Conservation (phyloP, 2,797 vertebrate species). For the Decapterus maruadsi region DNA sequence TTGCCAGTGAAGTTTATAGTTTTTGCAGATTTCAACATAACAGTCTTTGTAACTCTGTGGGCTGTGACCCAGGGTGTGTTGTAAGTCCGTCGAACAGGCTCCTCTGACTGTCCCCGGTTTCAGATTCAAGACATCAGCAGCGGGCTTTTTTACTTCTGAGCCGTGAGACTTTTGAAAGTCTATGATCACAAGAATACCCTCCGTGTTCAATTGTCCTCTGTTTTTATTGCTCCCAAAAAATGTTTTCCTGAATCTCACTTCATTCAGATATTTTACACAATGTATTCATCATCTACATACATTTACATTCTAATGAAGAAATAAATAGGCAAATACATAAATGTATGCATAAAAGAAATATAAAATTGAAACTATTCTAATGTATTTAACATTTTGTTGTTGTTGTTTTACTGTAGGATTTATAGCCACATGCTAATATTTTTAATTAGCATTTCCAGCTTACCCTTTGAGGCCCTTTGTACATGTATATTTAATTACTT, state of each 20-base stretch:
- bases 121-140: constrained; percentile 1
- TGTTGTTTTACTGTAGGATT: neutral
- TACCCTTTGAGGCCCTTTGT: neutral
- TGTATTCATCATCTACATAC: too few relatives aligned
- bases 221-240: neutral
- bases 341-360: too few relatives aligned
- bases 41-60: neutral
- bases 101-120: neutral
- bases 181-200: neutral
- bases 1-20: neutral
- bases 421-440: neutral
- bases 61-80: neutral
- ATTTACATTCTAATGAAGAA: too few relatives aligned
- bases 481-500: neutral
- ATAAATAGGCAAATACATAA: too few relatives aligned
- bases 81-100: constrained; percentile 3
- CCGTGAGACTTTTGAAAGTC: neutral
- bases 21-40: constrained; percentile 6
- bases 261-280: neutral
- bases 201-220: neutral
- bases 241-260: neutral
- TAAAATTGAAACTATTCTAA: neutral
- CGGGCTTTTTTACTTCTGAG: neutral
- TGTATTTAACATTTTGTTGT: neutral
- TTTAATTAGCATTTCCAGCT: neutral